A percentile compares a stretch with the other conserved stretches of the same genome.
Conservation (phyloP, 1,140 invertebrate species). For the Ganaspis sp. region DNA sequence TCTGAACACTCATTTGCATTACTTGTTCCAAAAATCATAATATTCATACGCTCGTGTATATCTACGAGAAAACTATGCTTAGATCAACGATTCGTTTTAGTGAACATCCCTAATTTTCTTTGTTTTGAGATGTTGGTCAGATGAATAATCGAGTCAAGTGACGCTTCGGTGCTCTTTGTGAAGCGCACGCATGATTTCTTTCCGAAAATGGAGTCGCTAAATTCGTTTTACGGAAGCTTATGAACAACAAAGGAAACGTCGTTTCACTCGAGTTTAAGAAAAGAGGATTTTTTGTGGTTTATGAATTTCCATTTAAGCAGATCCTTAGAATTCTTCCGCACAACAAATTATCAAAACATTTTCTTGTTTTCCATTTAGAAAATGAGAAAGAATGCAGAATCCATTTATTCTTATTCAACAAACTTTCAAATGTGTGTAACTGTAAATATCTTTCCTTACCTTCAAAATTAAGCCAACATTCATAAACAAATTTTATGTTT, state of each 20-base stretch:
- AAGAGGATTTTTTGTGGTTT: constrained; percentile 14
- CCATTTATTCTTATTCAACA: too few species aligned
- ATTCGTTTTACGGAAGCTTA: background rate
- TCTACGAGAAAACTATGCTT: background rate
- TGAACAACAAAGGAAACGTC: constrained; percentile 1
- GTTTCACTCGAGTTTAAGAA: constrained; percentile 11
- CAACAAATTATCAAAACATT: background rate
- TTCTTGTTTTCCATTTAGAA: too few species aligned
- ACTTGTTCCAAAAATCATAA: constrained; percentile 46
- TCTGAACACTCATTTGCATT: constrained; percentile 52
- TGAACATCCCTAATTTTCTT: background rate
- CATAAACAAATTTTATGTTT: too few species aligned
- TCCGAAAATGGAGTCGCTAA: constrained; percentile 19
- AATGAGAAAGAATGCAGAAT: too few species aligned
- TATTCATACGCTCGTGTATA: constrained; percentile 36
- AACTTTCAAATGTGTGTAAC: too few species aligned
- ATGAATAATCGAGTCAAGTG: background rate
- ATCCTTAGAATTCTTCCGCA: background rate
- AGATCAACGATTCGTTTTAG: background rate
- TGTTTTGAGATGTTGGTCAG: background rate
- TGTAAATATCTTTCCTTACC: too few species aligned
- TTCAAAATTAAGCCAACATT: too few species aligned
- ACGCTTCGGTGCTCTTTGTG: background rate
- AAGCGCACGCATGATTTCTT: constrained; percentile 9
- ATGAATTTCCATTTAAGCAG: constrained; percentile 4